Percentiles rank a stretch among this genome's conserved stretches.
These are phyloP conservation scores for Cinclus cinclus DNA, from an alignment of 2,113 vertebrate species.

Conservation along the genomic window DNA sequence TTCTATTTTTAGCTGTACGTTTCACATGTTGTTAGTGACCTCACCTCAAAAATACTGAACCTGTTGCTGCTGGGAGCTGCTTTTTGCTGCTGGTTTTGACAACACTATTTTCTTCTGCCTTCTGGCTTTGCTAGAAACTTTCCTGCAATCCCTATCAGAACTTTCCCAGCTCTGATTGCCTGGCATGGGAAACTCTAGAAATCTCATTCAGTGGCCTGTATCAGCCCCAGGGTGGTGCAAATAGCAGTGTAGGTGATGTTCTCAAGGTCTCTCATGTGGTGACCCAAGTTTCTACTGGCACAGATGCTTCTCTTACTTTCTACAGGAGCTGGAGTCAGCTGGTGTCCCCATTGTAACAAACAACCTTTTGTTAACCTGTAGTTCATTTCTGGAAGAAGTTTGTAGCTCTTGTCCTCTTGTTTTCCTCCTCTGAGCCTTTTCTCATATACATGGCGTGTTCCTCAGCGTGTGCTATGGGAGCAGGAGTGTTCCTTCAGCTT, in stretches of 20 bases:
- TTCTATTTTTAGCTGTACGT: background rate
- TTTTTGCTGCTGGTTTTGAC: background rate
- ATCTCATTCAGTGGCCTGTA: background rate
- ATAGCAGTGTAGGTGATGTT: background rate
- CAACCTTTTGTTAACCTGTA: background rate
- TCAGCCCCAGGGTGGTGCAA: background rate
- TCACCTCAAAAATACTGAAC: background rate
- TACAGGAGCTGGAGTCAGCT: background rate
- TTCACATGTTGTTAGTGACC: background rate
- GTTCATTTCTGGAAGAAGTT: background rate
- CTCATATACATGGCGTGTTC: rapidly evolving
- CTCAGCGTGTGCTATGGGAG: background rate
- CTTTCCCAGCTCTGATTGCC: background rate
- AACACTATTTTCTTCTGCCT: background rate
- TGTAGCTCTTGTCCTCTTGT: background rate
- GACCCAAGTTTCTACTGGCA: background rate
- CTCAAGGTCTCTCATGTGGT: background rate
- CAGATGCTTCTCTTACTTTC: background rate
- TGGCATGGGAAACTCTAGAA: background rate
- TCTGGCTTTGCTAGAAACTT: background rate
- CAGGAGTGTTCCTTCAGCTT: background rate
- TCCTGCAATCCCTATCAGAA: background rate
- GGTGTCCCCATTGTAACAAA: background rate
- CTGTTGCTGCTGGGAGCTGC: background rate
- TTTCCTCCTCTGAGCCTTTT: background rate